Evolutionary conservation across 2,113 vertebrate species (phyloP).

Genomic region (Ibidorhyncha struthersii): DNA sequence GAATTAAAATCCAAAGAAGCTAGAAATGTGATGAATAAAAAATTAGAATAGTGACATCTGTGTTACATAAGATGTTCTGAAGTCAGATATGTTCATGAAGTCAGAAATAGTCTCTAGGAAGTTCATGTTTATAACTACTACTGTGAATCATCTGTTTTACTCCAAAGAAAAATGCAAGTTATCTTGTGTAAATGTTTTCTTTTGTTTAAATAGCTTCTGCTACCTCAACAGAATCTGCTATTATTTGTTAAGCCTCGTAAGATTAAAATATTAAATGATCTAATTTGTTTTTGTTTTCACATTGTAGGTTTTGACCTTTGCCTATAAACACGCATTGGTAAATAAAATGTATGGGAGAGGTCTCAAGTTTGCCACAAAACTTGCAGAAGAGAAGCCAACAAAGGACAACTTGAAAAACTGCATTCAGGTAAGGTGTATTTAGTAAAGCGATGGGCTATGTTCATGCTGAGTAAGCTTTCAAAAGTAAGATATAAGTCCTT

Average conservation of each 20-base stretch:
- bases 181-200: not conserved
- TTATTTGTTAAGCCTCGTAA: not conserved
- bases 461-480: not conserved
- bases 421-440: slow-evolving; percentile 83
- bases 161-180: not conserved
- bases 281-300: not conserved
- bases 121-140: not conserved
- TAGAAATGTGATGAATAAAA: not conserved
- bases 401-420: slow-evolving; percentile 98
- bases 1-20: not conserved
- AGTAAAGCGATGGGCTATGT: not conserved
- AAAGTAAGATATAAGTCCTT: not conserved
- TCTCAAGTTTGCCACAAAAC: slow-evolving; percentile 93
- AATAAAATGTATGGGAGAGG: slow-evolving; percentile 95
- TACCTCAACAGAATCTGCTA: not conserved
- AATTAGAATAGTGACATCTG: not conserved
- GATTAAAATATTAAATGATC: not conserved
- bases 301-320: slow-evolving; percentile 91
- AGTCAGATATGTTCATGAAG: not conserved
- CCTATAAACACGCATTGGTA: slow-evolving; percentile 94
- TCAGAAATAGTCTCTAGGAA: not conserved
- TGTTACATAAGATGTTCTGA: not conserved
- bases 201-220: not conserved
- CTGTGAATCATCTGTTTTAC: not conserved
- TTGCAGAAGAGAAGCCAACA: slow-evolving; percentile 94